Base-by-base conservation (phyloP, 2,888 invertebrate species). In the Bellardia bayeri region DNA sequence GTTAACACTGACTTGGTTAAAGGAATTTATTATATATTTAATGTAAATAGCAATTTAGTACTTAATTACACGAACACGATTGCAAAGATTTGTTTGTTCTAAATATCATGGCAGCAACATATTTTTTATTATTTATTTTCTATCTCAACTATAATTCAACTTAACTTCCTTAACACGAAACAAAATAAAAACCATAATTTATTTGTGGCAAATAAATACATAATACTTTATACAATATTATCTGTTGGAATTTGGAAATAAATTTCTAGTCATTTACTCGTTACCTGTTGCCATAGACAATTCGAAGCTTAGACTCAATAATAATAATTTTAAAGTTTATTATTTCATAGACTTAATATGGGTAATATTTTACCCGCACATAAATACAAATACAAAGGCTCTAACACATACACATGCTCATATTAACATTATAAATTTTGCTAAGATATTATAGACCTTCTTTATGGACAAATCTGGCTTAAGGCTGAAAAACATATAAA, bases 381-480 rank as follows among this genome's bases (percentile, higher is more conserved):
- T 11, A 61, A 4, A 37, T 33, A 63, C 16, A 30, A 63, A 51
- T n/a, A 42, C 54, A 63, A 16, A 56, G 2, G n/a, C 14, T 16
- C 6, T 37, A 37, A 40, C n/a, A 40, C 63, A 63, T n/a, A n/a
- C 7, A 56, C 78, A 66, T 45, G 14, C 7, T 2, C 16, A 72
- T 66, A 68, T 51, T 72, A 61, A 30, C 49, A 82, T 68, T 74
- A 82, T 87, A 87, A 87, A 87, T 87, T 82, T 84, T 84, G 23
- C 64, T 69, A 64, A 54, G 81, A 82, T 82, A 84, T 84, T 84
- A 87, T 79, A 58, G 74, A 87, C 84, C 82, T 78, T 82, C 74
- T 82, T 74, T 85, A 82, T 85, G 84, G 82, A 82, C 82, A 82
- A 82, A 87, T 78, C 78, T 79, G 61, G 74, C 84, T 85, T 85